Conservation (phyloP, 2,888 invertebrate genomes). For the Pandemis cinnamomeana region DNA sequence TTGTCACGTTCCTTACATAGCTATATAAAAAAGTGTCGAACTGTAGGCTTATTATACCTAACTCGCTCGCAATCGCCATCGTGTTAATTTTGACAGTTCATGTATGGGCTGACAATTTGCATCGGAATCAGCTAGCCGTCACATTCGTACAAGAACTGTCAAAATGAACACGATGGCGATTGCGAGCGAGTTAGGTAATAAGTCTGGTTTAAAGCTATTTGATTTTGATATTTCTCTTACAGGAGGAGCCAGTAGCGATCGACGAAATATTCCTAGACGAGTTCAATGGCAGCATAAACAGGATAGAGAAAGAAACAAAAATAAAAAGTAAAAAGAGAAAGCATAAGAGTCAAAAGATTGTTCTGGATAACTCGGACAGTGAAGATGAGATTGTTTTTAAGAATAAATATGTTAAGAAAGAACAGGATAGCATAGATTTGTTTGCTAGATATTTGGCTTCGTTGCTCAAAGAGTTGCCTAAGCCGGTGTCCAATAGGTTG, state of each 20-base stretch:
- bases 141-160: no score
- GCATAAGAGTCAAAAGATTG: constrained; percentile 24
- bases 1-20: no score
- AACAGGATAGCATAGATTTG: constrained; percentile 50
- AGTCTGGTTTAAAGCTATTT: no score
- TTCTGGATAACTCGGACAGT: constrained; percentile 26
- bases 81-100: no score
- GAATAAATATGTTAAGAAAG: constrained; percentile 43
- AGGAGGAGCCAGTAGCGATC: constrained; percentile 45
- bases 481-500: constrained; percentile 50
- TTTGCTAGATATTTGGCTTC: constrained; percentile 58
- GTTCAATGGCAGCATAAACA: constrained; percentile 42
- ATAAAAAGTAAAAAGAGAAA: constrained; percentile 24
- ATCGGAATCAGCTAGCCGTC: no score
- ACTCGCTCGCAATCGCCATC: no score
- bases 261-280: constrained; percentile 48
- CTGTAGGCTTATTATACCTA: no score
- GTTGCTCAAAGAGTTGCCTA: constrained; percentile 56
- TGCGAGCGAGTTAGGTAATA: no score
- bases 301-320: constrained; percentile 16
- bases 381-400: constrained; percentile 45
- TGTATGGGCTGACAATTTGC: no score
- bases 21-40: no score
- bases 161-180: no score
- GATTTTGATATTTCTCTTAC: constrained; percentile 8